Evolutionary conservation across 2,113 vertebrate genomes (phyloP), one percentile per base, ranked within the genome.

Genomic region (Pteruthius melanotis): DNA sequence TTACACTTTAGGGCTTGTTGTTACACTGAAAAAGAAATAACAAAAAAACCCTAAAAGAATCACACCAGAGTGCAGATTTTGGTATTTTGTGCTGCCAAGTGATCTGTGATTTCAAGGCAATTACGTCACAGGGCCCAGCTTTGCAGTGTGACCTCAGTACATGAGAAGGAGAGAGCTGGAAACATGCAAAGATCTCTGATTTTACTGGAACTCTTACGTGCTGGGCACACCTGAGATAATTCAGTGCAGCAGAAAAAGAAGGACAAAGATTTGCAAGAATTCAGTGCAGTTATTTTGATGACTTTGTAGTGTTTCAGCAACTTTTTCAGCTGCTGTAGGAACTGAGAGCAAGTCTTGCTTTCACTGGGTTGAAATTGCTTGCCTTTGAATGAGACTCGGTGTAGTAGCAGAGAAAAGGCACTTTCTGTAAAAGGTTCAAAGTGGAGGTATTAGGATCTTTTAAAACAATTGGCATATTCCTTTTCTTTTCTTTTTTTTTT

Each of bases 41-140:
- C 31, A 52, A 27, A 61, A 89, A 89, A 5, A 0, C 15, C 42
- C 35, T 60, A 40, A 47, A 89, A 72, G 7, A 24, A 33, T 74
- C 39, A 33, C 23, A 54, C 11, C 1, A 1, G 8, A 20, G 42
- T 20, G 47, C 3, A 2, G 19, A 24, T 87, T 68, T 77, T 8
- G 15, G 6, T 49, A 30, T 77, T 92, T 86, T 69, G 59, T 64
- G 28, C 40, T 61, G 26, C 59, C 9, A 40, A 47, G 26, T 57
- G 31, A 63, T 59, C 30, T 60, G 1, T 44, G 42, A 27, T 85
- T 94, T 93, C 37, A 76, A 69, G 53, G 35, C 19, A 71, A 2
- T 37, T 0, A 0, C 14, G 9, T 44, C 40, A 11, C 47, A 64
- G 42, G 7, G 37, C 19, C 26, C 3, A 6, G n/a, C 40, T 88